Conservation (phyloP, 1,140 invertebrate species). For the Tetragonula clypearis region DNA sequence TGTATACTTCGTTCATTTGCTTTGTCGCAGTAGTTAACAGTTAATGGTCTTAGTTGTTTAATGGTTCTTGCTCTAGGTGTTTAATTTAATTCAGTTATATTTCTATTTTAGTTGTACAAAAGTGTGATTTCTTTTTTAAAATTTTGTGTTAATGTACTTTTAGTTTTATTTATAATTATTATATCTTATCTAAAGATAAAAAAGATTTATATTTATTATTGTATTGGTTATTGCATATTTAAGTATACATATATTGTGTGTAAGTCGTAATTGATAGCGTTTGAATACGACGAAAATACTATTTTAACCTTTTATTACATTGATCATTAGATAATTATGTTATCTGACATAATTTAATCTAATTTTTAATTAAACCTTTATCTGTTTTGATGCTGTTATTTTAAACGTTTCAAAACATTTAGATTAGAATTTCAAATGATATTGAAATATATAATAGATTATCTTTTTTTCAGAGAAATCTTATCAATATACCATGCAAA, state of each 20-base stretch:
- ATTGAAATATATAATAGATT: neutral
- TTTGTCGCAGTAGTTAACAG: neutral
- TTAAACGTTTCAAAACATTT: neutral
- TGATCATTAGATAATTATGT: neutral
- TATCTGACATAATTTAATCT: neutral
- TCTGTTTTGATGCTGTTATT: neutral
- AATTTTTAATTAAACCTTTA: neutral
- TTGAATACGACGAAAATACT: neutral
- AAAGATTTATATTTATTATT: neutral
- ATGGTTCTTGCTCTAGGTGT: too few relatives aligned
- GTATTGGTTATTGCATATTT: neutral
- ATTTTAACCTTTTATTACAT: neutral
- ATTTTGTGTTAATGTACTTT: neutral
- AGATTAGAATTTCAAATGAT: neutral
- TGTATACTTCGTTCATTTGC: neutral
- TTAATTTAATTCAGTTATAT: neutral
- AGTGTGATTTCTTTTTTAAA: neutral
- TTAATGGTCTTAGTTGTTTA: neutral
- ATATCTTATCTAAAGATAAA: too few relatives aligned
- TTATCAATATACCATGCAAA: conserved; percentile 48
- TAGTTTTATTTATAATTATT: neutral
- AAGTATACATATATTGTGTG: neutral
- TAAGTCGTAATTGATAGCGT: neutral
- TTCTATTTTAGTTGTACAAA: neutral
- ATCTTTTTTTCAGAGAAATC: conserved; percentile 30